phyloP scores from a whole-genome alignment of 2,888 invertebrate genomes.

The Drosophila ezoana region DNA sequence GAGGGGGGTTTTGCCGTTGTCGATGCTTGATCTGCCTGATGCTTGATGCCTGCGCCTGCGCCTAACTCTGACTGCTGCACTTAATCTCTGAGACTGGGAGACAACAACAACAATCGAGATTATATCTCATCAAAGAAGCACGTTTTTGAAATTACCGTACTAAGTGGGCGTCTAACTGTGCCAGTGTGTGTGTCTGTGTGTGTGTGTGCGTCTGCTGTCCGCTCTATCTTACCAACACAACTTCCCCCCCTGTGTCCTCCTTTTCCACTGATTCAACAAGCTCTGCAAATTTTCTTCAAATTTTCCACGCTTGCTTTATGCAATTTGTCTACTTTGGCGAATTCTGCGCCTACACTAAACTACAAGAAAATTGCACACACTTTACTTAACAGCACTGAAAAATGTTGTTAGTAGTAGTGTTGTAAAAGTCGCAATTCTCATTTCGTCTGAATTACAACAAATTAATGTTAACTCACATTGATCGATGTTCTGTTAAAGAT shows the following conservation, averaged over 20 bases:
- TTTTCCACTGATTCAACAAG: constrained; percentile 15
- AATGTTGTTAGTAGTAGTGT: background rate
- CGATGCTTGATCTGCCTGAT: constrained; percentile 38
- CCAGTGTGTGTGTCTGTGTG: constrained; percentile 46
- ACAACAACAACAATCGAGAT: constrained; percentile 65
- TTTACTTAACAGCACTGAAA: background rate
- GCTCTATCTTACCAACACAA: constrained; percentile 26
- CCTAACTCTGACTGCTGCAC: constrained; percentile 57
- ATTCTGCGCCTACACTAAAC: constrained; percentile 62
- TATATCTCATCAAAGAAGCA: constrained; percentile 84
- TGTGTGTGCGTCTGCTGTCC: constrained; percentile 51
- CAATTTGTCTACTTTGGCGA: constrained; percentile 72
- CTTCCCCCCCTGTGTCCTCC: background rate
- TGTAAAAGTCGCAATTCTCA: background rate
- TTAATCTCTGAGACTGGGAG: constrained; percentile 65
- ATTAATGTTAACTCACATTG: background rate
- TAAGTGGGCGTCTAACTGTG: constrained; percentile 84
- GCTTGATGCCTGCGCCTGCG: constrained; percentile 14
- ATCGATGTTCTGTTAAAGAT: no score
- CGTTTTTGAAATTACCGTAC: constrained; percentile 85
- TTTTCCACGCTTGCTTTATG: constrained; percentile 79
- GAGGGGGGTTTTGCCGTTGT: constrained; percentile 13
- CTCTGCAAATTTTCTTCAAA: constrained; percentile 65
- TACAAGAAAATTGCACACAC: constrained; percentile 28
- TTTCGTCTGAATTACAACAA: background rate